These are phyloP conservation scores for Eupelmus urozonus DNA, from an alignment of 2,888 invertebrate species.

Conservation along the genomic window DNA sequence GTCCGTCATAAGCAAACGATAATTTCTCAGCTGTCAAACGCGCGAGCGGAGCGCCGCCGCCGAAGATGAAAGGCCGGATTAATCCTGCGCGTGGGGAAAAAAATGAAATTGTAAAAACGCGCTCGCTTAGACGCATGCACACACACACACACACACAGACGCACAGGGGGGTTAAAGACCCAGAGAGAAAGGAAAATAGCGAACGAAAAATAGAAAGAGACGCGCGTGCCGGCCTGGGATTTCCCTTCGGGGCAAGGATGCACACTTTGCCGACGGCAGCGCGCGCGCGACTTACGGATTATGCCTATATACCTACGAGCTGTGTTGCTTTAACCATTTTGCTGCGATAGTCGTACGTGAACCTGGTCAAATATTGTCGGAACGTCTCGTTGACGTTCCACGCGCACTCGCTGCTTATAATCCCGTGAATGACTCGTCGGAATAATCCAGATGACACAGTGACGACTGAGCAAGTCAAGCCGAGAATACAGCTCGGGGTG, in stretches of 20 bases:
- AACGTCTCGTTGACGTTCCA: too few species aligned
- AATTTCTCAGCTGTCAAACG: constrained; percentile 59
- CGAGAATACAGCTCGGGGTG: too few species aligned
- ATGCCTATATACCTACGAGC: neutral
- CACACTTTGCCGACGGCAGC: constrained; percentile 5
- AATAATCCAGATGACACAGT: too few species aligned
- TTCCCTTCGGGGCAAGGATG: constrained; percentile 13
- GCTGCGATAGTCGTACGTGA: too few species aligned
- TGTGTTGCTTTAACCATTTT: too few species aligned
- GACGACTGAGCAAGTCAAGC: too few species aligned
- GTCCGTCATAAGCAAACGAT: constrained; percentile 56
- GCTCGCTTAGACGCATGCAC: constrained; percentile 1
- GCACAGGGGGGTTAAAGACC: constrained; percentile 22
- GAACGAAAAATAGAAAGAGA: neutral
- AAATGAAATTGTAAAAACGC: constrained; percentile 54
- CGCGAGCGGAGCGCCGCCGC: constrained; percentile 19
- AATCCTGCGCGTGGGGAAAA: constrained; percentile 43
- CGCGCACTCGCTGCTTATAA: too few species aligned
- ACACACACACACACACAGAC: neutral
- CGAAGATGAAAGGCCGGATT: constrained; percentile 55
- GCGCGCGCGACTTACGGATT: neutral
- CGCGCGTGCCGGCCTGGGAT: constrained; percentile 2
- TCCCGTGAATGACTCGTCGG: too few species aligned
- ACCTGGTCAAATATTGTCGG: too few species aligned
- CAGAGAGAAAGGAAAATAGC: constrained; percentile 6